phyloP scores from a whole-genome alignment of 2,797 vertebrate genomes.

The Tenualosa ilisha region DNA sequence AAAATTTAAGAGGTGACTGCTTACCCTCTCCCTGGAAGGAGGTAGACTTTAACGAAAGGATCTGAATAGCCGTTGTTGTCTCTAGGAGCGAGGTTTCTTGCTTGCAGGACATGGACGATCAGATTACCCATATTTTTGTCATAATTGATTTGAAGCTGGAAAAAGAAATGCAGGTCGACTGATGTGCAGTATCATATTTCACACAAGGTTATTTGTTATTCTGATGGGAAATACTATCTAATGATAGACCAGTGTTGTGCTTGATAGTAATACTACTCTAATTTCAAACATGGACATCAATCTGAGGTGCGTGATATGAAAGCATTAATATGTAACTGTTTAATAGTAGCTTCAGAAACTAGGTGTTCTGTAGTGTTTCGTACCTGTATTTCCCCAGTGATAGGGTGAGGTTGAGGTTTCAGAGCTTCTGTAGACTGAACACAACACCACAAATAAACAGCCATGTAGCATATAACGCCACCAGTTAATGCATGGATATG shows the following conservation, averaged over 20 bases:
- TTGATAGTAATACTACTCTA: slow-evolving; percentile 5
- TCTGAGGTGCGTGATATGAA: background rate
- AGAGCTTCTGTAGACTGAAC: slow-evolving; percentile 78
- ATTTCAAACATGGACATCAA: background rate
- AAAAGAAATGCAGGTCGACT: background rate
- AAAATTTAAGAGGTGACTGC: slow-evolving; percentile 58
- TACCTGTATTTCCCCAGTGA: slow-evolving; percentile 98
- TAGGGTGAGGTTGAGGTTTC: slow-evolving; percentile 81
- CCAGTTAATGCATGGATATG: slow-evolving; percentile 40
- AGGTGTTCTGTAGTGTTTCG: slow-evolving; percentile 9
- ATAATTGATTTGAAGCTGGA: slow-evolving; percentile 97
- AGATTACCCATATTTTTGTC: slow-evolving; percentile 96
- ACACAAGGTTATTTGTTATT: slow-evolving; percentile 1
- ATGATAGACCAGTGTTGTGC: background rate
- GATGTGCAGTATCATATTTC: background rate
- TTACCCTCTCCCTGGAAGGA: slow-evolving; percentile 97
- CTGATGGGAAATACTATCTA: slow-evolving; percentile 1
- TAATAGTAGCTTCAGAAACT: background rate
- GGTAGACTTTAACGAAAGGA: slow-evolving; percentile 98
- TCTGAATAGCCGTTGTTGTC: slow-evolving; percentile 98
- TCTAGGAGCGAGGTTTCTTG: slow-evolving; percentile 90
- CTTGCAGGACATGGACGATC: slow-evolving; percentile 97
- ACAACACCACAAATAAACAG: slow-evolving; percentile 24
- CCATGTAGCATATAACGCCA: slow-evolving; percentile 2
- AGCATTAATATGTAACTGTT: background rate